These are phyloP conservation scores for Drosophila sp. DNA, from an alignment of 1,140 invertebrate species.

Conservation along the genomic window DNA sequence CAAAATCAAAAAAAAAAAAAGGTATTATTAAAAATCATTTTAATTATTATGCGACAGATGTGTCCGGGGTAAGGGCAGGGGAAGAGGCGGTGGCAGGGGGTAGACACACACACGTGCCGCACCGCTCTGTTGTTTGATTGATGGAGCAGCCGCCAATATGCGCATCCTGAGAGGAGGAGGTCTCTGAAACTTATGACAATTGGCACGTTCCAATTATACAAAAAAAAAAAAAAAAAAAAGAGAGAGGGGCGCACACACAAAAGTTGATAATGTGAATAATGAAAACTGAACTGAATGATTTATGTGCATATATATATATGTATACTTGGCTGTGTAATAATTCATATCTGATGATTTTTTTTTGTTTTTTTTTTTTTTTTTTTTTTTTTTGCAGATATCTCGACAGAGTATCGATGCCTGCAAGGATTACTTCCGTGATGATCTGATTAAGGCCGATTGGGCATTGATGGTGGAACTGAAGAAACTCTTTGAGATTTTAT, in stretches of 20 bases:
- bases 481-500: slow-evolving; percentile 98
- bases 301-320: slow-evolving; percentile 22
- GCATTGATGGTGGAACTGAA: slow-evolving; percentile 99
- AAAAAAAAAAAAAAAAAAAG: not conserved
- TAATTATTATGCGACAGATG: slow-evolving; percentile 64
- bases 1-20: slow-evolving; percentile 23
- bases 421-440: slow-evolving; percentile 99
- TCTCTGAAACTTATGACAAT: slow-evolving; percentile 44
- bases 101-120: slow-evolving; percentile 41
- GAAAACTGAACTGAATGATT: slow-evolving; percentile 37
- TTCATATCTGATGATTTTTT: not conserved
- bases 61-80: slow-evolving; percentile 17
- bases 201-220: slow-evolving; percentile 61
- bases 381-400: slow-evolving; percentile 91
- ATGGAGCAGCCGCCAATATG: slow-evolving; percentile 35
- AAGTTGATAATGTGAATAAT: slow-evolving; percentile 24
- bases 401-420: slow-evolving; percentile 99
- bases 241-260: too few species aligned
- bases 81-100: not conserved
- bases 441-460: slow-evolving; percentile 98
- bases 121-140: slow-evolving; percentile 44
- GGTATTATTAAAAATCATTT: slow-evolving; percentile 57
- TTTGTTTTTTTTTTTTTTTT: not conserved
- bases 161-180: slow-evolving; percentile 29
- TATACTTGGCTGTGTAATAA: slow-evolving; percentile 30